These are phyloP conservation scores for Pithys albifrons DNA, from an alignment of 2,113 vertebrate genomes.

Conservation along the genomic window DNA sequence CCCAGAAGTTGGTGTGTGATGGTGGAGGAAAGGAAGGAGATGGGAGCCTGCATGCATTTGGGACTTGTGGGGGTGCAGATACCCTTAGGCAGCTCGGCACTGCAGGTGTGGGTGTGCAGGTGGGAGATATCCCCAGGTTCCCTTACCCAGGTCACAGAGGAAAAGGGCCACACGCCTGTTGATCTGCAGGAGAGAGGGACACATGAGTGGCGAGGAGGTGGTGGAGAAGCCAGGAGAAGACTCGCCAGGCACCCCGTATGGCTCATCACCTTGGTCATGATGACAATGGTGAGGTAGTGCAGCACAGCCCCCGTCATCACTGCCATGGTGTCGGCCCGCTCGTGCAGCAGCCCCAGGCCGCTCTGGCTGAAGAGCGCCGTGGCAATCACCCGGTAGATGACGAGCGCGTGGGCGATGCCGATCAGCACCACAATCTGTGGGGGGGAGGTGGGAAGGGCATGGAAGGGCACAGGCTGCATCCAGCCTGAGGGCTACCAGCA, in stretches of 20 bases:
- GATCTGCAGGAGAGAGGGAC: constrained; percentile 70
- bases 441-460: background rate
- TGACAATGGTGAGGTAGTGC: constrained; percentile 87
- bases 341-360: constrained; percentile 50
- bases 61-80: background rate
- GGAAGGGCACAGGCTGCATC: background rate
- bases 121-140: background rate
- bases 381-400: constrained; percentile 84
- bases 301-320: constrained; percentile 83
- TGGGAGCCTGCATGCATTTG: background rate
- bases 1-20: background rate
- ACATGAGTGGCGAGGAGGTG: background rate
- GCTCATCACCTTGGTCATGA: constrained; percentile 83
- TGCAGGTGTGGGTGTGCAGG: background rate
- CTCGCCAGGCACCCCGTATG: fast-evolving
- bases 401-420: constrained; percentile 81
- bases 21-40: background rate
- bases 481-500: background rate
- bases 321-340: constrained; percentile 74
- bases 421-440: constrained; percentile 83
- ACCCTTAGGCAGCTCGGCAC: background rate
- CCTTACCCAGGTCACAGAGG: constrained; percentile 86
- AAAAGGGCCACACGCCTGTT: constrained; percentile 83
- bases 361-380: constrained; percentile 69
- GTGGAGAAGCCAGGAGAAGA: background rate